Evolutionary conservation across 2,888 invertebrate species (phyloP).

Genomic region (Heteromurus nitidus): DNA sequence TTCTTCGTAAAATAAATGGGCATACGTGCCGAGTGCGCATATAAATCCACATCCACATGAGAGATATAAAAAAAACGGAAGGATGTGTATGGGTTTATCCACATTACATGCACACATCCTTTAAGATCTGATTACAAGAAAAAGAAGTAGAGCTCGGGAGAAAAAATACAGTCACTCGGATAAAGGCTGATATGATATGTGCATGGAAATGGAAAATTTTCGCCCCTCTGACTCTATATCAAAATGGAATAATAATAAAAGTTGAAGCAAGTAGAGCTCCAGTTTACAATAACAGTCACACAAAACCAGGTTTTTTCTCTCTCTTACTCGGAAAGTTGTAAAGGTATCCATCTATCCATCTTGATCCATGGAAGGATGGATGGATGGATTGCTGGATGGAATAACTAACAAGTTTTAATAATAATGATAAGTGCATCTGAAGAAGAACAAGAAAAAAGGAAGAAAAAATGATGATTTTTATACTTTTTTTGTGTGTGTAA

Average conservation of each 20-base stretch:
- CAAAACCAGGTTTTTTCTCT: neutral
- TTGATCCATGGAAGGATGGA: conserved; percentile 30
- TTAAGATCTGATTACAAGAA: conserved; percentile 30
- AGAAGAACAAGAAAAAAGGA: conserved; percentile 7
- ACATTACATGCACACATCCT: neutral
- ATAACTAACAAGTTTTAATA: conserved; percentile 44
- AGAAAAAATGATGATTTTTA: conserved; percentile 33
- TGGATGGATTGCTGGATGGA: conserved; percentile 32
- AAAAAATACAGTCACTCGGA: neutral
- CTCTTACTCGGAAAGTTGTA: neutral
- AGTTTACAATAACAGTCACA: neutral
- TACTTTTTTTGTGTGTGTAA: conserved; percentile 2
- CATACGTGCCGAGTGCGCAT: neutral
- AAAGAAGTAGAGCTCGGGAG: neutral
- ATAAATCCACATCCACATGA: neutral
- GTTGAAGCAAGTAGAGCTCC: conserved; percentile 33
- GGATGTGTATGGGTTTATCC: neutral
- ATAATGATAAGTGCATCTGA: conserved; percentile 45
- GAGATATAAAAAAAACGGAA: conserved; percentile 19
- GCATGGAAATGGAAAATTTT: conserved; percentile 42
- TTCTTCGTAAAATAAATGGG: neutral
- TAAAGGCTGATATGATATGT: conserved; percentile 20
- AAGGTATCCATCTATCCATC: conserved; percentile 34
- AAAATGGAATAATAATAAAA: conserved; percentile 18
- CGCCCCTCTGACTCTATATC: conserved; percentile 28